Percentiles rank a stretch among this genome's conserved stretches.
These are phyloP conservation scores for Apantesis nais DNA, from an alignment of 2,888 invertebrate genomes.

Conservation along the genomic window DNA sequence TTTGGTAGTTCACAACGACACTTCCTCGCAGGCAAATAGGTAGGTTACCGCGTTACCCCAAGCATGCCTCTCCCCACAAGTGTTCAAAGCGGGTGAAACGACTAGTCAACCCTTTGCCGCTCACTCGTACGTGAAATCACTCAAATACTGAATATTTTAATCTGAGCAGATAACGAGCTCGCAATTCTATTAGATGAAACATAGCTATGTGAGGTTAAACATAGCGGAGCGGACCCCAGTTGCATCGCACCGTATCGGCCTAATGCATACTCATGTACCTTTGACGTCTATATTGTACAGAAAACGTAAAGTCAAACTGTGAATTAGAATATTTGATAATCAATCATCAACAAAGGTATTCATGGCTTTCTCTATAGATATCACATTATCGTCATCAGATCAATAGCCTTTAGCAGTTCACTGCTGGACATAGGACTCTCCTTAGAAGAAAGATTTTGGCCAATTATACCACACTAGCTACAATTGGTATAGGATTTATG, in stretches of 20 bases:
- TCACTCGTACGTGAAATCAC: conserved; percentile 86
- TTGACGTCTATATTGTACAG: background rate
- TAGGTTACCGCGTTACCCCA: conserved; percentile 62
- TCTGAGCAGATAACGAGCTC: conserved; percentile 86
- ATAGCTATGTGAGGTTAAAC: conserved; percentile 81
- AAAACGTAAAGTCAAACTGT: background rate
- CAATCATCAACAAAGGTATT: conserved; percentile 3
- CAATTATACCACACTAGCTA: too few species aligned
- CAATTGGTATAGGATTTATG: too few species aligned
- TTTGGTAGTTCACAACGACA: conserved; percentile 53
- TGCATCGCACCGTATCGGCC: conserved; percentile 45
- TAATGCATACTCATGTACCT: conserved; percentile 26
- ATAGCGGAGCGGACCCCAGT: conserved; percentile 54
- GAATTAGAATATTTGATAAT: conserved; percentile 34
- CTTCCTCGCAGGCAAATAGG: conserved; percentile 72
- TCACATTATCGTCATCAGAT: too few species aligned
- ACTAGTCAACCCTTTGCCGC: conserved; percentile 85
- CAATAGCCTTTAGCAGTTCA: too few species aligned
- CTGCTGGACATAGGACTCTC: too few species aligned
- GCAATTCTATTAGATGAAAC: conserved; percentile 85
- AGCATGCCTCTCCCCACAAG: conserved; percentile 75
- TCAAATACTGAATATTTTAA: conserved; percentile 87
- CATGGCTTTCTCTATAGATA: background rate
- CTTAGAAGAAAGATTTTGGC: too few species aligned
- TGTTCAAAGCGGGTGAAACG: conserved; percentile 83